Evolutionary conservation across 2,797 vertebrate species (phyloP).

Genomic region (Cirrhinus molitorella): DNA sequence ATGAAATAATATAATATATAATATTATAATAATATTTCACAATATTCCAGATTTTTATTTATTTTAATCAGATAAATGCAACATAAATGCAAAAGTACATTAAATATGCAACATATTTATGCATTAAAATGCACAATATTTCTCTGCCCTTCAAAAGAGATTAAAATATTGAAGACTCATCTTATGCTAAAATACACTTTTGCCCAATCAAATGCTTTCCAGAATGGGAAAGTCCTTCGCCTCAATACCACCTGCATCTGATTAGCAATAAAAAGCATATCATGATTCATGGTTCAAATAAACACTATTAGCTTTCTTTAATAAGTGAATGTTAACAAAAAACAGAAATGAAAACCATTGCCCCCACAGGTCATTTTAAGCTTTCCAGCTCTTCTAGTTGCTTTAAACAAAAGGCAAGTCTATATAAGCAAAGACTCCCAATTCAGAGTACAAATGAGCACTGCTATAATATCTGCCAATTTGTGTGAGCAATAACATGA

Average conservation of each 20-base stretch:
- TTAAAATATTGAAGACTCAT: not conserved
- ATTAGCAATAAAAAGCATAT: not conserved
- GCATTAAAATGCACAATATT: not conserved
- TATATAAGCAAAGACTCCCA: constrained; percentile 17
- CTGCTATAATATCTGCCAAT: constrained; percentile 47
- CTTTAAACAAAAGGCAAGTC: constrained; percentile 29
- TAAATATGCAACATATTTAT: not conserved
- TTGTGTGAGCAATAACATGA: constrained; percentile 40
- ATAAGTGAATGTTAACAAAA: not conserved
- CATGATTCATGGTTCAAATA: not conserved
- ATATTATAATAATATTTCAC: not conserved
- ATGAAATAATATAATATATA: too few species aligned
- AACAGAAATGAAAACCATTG: not conserved
- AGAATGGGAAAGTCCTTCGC: not conserved
- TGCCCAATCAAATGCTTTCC: not conserved
- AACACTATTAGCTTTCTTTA: not conserved
- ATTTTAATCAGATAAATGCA: not conserved
- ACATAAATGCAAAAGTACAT: not conserved
- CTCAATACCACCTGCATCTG: not conserved
- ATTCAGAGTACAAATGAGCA: constrained; percentile 27
- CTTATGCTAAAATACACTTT: too few species aligned
- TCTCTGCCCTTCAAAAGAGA: not conserved
- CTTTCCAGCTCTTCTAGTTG: not conserved
- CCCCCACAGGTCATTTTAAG: not conserved
- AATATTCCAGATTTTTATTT: not conserved